A percentile compares a stretch with the other conserved stretches of the same genome.
These are phyloP conservation scores for Harlomillsia oculata DNA, from an alignment of 1,140 invertebrate species.

Conservation along the genomic window DNA sequence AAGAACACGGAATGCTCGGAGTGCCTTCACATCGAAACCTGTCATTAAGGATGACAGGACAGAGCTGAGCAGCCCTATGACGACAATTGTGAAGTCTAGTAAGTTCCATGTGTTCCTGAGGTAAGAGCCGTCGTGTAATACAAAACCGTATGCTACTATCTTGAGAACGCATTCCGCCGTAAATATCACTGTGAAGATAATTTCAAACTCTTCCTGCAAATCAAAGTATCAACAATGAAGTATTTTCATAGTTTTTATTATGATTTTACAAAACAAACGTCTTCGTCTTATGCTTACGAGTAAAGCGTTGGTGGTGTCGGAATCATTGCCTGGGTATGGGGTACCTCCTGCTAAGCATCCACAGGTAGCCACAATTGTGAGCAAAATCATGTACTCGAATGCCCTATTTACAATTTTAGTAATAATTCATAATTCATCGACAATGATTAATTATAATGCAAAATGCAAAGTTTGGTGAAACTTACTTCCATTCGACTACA, in stretches of 20 bases:
- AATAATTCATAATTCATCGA: slow-evolving; percentile 8
- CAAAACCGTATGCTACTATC: slow-evolving; percentile 96
- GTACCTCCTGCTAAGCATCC: slow-evolving; percentile 67
- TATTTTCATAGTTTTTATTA: neutral
- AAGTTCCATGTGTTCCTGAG: slow-evolving; percentile 98
- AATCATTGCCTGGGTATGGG: slow-evolving; percentile 91
- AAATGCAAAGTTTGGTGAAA: neutral
- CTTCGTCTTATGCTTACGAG: slow-evolving; percentile 91
- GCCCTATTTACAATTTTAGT: slow-evolving; percentile 66
- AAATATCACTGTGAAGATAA: slow-evolving; percentile 97
- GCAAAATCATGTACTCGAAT: slow-evolving; percentile 97
- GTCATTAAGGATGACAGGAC: slow-evolving; percentile 83
- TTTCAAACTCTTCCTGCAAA: slow-evolving; percentile 93
- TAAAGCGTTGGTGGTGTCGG: slow-evolving; percentile 83
- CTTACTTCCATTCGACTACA: slow-evolving; percentile 96
- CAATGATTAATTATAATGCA: slow-evolving; percentile 1
- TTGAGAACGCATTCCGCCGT: slow-evolving; percentile 97
- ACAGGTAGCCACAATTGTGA: slow-evolving; percentile 99
- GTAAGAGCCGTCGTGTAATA: slow-evolving; percentile 92
- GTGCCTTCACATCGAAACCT: slow-evolving; percentile 93
- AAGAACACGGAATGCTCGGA: slow-evolving; percentile 94
- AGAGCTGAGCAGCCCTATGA: slow-evolving; percentile 97
- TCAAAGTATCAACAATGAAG: neutral
- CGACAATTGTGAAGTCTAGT: slow-evolving; percentile 98
- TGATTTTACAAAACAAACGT: neutral